Base-by-base conservation (phyloP, 2,888 invertebrate species). In the Glaucopsyche alexis region DNA sequence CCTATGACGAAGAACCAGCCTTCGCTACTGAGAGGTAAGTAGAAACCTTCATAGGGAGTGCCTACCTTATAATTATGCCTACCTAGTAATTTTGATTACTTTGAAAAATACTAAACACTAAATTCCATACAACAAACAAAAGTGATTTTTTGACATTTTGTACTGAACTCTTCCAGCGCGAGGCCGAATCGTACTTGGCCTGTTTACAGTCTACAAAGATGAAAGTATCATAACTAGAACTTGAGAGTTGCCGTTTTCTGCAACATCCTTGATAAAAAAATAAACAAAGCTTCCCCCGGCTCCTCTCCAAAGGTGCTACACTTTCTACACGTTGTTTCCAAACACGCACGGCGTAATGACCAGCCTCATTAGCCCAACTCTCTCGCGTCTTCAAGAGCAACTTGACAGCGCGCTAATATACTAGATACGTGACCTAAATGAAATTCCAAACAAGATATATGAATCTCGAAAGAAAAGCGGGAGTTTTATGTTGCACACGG, bases 291-390 rank as follows among this genome's bases (percentile, higher is more conserved):
- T 9, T 45, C 19, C 45, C 45, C 9, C 7, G 40, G 42, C 42
- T 45, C 67, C 67, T 49, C 8, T n/a, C 60, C 69, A 47, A 69
- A 69, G 69, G 29, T 49, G 29, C 47, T 69, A n/a, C 69, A 47
- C 69, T 19, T 49, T 69, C 47, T 69, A n/a, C 49, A 47, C 69
- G 47, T 49, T 69, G 67, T 45, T 67, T 11, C 55, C 50, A 64
- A 75, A 76, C 75, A 76, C 76, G 75, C 75, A 75, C 79, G 78
- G 79, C 81, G 78, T 81, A 79, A 81, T 80, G 79, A 75, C 80
- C 73, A 72, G 75, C 77, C 80, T 81, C 80, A 80, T 82, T 82
- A 81, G 78, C 78, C 76, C 79, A 75, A 75, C 79, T 78, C 75
- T 76, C 75, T 75, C 76, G 76, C 74, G 74, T 74, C 72, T 76